Base-by-base conservation (phyloP, 2,113 vertebrate species). In the Sturnus vulgaris region DNA sequence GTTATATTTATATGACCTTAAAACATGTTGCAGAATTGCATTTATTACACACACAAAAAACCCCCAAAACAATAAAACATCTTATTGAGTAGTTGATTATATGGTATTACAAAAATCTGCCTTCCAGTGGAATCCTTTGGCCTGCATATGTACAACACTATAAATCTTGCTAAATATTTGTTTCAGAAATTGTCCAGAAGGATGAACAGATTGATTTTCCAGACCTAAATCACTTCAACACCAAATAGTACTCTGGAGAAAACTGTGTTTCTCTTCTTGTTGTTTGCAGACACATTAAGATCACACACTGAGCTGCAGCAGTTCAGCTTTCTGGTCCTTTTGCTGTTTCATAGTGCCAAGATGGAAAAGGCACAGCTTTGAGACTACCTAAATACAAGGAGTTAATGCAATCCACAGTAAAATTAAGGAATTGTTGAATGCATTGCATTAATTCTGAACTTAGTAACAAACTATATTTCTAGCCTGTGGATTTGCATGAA, bases 111-210 rank as follows among this genome's bases (percentile, higher is more conserved):
- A 97, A 90, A 98, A 98, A 96, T 95, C 83, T 96, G 93, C 87
- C 82, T 96, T 97, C 93, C 94, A 97, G 92, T 97, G 79, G 88
- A 97, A 97, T 91, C 97, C 88, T 88, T 96, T 89, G 61, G 86
- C 86, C 81, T 95, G 72, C 31, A 39, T 95, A 88, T 95, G 96
- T 96, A 96, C 96, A 95, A 72, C 55, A 76, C 92, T 88, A 97
- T 97, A 98, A 98, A 98, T 98, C 97, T 97, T 91, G 93, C 88
- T 97, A 97, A 98, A 97, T 97, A 97, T 97, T 98, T 98, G 96
- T 97, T 98, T 98, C 97, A 97, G 98, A 98, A 98, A 97, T 95
- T 95, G 97, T 98, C 97, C 96, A 97, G 96, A 96, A 97, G 95
- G 96, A 98, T 92, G 98, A 98, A 98, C 96, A 97, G 93, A 97